Conservation (phyloP, 2,113 vertebrate genomes). For the Corythornis vintsioides region DNA sequence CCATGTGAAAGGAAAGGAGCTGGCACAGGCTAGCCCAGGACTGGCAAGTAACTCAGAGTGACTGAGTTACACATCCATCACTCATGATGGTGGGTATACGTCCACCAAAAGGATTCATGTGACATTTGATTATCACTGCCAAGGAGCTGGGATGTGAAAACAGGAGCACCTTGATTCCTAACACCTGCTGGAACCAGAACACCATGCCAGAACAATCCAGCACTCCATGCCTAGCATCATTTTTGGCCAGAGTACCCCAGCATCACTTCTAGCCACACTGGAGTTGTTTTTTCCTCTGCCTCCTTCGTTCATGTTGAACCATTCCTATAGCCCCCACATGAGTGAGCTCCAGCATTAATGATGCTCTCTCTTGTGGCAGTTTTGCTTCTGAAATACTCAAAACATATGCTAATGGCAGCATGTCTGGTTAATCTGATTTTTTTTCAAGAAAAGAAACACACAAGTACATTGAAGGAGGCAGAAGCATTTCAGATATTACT, state of each 20-base stretch:
- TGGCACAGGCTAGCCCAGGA: background rate
- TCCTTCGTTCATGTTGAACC: background rate
- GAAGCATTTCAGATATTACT: background rate
- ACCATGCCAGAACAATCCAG: background rate
- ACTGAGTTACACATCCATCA: background rate
- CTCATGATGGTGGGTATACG: background rate
- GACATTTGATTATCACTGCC: background rate
- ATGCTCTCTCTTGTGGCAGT: background rate
- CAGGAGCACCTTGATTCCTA: background rate
- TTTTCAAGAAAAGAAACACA: background rate
- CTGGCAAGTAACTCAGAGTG: background rate
- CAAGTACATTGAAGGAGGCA: background rate
- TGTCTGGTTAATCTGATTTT: background rate
- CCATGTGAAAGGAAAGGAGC: background rate
- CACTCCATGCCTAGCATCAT: rapidly evolving
- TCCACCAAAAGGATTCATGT: background rate
- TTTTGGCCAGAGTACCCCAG: background rate
- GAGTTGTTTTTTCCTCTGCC: background rate
- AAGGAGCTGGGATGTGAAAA: background rate
- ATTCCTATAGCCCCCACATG: background rate
- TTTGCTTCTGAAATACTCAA: background rate
- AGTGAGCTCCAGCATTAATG: background rate
- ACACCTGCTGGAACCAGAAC: background rate
- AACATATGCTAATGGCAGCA: background rate
- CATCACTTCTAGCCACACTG: background rate